Evolutionary conservation across 2,113 vertebrate genomes (phyloP), one percentile per base, ranked within the genome.

Genomic region (Pelodiscus sinensis): DNA sequence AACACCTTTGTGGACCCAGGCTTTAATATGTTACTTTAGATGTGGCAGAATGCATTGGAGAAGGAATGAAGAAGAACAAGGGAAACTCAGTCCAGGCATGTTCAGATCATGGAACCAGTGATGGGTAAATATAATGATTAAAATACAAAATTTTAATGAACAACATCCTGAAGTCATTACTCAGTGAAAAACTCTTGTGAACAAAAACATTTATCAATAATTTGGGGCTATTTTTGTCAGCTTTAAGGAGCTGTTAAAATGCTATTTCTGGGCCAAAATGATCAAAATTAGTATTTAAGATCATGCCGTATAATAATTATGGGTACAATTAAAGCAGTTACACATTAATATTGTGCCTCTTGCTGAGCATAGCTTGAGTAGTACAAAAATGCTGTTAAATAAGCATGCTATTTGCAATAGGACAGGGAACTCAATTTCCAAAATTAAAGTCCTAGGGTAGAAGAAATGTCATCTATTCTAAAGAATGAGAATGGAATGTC

Each of bases 401-500:
- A 58, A 27, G 2, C 13, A 10, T 22, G 1, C 24, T 15, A 73
- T 86, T 91, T 90, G 52, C 50, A 79, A 85, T 15, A 82, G 6
- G 12, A 50, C 31, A 58, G 3, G 10, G 84, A 90, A 77, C 1
- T 31, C 84, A 38, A 54, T 90, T 92, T 90, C 22, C 22, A 5
- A 92, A 91, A 55, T 92, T 81, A 75, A 94, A 92, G 35, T 77
- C 73, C 54, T 11, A 38, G 14, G 79, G 68, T 19, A 92, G 19
- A 85, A 95, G 87, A 60, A 1, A 15, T 77, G 51, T 14, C 0
- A 44, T 68, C 54, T 38, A 2, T 55, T 65, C 56, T 6, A 75
- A 58, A 54, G 92, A 93, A 92, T 15, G 1, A 78, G 9, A 65
- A 51, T 91, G 56, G 85, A 94, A 94, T 58, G 31, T 90, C 51